These are phyloP conservation scores for Macaca mulatta DNA, from an alignment of 2,113 vertebrate species.

Conservation along the genomic window DNA sequence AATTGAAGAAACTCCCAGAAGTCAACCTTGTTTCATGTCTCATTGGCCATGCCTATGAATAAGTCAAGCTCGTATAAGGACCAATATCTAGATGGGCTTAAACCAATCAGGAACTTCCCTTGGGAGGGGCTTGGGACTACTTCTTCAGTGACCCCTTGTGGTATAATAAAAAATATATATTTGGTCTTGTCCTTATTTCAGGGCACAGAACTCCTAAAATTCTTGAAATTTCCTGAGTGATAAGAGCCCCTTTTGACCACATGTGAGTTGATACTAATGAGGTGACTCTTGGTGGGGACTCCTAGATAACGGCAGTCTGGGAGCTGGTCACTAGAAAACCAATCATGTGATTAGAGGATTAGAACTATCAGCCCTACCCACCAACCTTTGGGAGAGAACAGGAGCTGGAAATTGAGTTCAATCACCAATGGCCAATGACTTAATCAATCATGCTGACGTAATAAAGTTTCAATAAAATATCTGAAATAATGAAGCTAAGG, in stretches of 20 bases:
- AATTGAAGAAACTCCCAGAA: neutral
- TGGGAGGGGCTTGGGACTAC: neutral
- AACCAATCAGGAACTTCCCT: neutral
- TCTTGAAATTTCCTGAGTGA: neutral
- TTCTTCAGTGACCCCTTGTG: neutral
- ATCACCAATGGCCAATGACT: neutral
- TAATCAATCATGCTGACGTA: neutral
- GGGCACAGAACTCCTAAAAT: neutral
- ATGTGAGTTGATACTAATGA: neutral
- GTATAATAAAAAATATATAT: neutral
- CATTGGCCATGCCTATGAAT: neutral
- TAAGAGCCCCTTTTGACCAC: neutral
- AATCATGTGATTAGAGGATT: neutral
- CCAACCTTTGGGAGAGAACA: neutral
- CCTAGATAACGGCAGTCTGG: neutral
- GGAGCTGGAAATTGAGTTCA: neutral
- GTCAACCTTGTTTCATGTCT: neutral
- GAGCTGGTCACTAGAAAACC: neutral
- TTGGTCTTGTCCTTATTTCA: neutral
- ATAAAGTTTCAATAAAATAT: neutral
- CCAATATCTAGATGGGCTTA: neutral
- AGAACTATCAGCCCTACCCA: neutral
- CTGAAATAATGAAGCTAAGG: neutral
- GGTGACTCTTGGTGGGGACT: neutral
- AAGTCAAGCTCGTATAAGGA: neutral